These are phyloP conservation scores for Coluber constrictor DNA, from an alignment of 2,797 vertebrate genomes.

Conservation along the genomic window DNA sequence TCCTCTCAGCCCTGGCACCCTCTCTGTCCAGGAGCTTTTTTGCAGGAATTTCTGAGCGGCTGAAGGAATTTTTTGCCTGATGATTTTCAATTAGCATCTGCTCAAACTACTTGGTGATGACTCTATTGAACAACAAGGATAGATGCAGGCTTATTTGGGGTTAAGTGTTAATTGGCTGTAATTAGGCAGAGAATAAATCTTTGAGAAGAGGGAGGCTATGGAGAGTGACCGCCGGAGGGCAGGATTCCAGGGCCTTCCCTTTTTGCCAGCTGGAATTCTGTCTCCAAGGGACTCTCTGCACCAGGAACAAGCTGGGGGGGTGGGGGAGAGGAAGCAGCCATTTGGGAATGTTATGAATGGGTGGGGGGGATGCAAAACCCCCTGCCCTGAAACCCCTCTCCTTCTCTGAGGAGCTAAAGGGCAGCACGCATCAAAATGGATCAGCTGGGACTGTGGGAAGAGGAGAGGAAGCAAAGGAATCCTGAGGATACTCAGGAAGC, in stretches of 20 bases:
- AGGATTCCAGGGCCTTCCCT: neutral
- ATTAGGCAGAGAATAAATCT: constrained; percentile 60
- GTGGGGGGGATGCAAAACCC: neutral
- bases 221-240: constrained; percentile 9
- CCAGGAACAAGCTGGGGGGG: neutral
- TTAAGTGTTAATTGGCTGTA: constrained; percentile 62
- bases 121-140: constrained; percentile 28
- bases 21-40: neutral
- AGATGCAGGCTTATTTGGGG: constrained; percentile 37
- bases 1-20: neutral
- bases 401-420: neutral
- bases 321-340: neutral
- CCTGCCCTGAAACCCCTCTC: neutral
- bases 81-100: constrained; percentile 35
- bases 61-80: constrained; percentile 21
- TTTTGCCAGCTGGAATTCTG: neutral
- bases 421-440: neutral
- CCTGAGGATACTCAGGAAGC: too few relatives aligned
- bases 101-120: neutral
- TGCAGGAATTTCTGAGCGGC: neutral
- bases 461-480: neutral
- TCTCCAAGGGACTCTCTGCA: fast-evolving
- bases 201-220: constrained; percentile 25
- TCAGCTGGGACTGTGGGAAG: neutral
- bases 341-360: neutral